Evolutionary conservation across 2,888 invertebrate species (phyloP).

Genomic region (Lumbricus terrestris): DNA sequence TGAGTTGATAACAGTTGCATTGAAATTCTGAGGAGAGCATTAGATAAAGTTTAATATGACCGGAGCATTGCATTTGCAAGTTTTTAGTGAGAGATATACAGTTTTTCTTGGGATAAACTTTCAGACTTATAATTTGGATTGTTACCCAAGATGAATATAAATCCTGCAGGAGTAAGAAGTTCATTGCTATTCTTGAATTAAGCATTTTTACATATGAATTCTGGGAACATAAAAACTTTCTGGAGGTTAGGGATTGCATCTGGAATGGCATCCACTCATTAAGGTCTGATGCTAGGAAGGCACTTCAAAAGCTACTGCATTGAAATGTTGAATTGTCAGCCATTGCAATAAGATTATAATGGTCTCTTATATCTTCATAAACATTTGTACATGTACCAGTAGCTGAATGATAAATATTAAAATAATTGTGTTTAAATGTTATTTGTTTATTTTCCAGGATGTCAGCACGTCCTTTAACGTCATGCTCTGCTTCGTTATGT

Average conservation of each 20-base stretch:
- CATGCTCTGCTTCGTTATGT: not conserved
- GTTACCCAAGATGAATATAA: not conserved
- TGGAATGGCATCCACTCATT: not conserved
- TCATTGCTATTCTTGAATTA: not conserved
- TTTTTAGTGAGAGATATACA: no score
- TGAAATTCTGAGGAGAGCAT: no score
- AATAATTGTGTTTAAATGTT: not conserved
- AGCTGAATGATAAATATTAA: not conserved
- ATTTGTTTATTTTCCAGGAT: not conserved
- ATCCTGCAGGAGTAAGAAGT: not conserved
- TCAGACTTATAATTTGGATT: not conserved
- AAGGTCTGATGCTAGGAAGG: not conserved
- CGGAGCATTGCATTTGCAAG: no score
- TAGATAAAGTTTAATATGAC: no score
- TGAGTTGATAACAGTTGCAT: no score
- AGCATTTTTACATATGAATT: not conserved
- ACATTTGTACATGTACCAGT: not conserved
- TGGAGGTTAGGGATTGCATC: not conserved
- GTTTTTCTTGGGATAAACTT: no score
- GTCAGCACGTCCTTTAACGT: constrained; percentile 6
- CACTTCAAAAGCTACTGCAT: not conserved
- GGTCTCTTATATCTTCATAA: not conserved
- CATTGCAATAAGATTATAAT: not conserved
- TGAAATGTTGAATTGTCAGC: not conserved
- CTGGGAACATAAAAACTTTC: not conserved